Conservation (phyloP, 1,140 invertebrate species). For the Megalonaias nervosa region DNA sequence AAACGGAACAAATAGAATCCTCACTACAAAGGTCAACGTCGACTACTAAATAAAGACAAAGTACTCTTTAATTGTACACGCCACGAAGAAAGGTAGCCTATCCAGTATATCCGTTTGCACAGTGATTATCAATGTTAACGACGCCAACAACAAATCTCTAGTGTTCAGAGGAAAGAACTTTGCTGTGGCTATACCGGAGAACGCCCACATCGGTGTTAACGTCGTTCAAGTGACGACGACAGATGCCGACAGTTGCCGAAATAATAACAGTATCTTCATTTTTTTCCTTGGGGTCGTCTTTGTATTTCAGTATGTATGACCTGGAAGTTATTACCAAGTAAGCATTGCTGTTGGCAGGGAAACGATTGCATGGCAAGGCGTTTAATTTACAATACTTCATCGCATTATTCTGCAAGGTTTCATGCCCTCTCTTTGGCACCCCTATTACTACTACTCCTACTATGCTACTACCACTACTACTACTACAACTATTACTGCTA, state of each 20-base stretch:
- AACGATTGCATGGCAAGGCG: constrained; percentile 12
- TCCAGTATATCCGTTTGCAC: constrained; percentile 15
- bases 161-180: constrained; percentile 15
- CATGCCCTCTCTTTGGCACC: too few species aligned
- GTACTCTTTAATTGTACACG: constrained; percentile 33
- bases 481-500: too few species aligned
- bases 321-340: constrained; percentile 14
- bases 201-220: constrained; percentile 3
- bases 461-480: too few species aligned
- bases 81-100: constrained; percentile 10
- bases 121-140: constrained; percentile 33
- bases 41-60: constrained; percentile 30
- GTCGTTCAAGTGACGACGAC: constrained; percentile 15
- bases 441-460: too few species aligned
- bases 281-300: constrained; percentile 8
- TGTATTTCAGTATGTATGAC: constrained; percentile 16
- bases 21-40: constrained; percentile 11
- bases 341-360: constrained; percentile 37
- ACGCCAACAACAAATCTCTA: constrained; percentile 33
- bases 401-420: neutral
- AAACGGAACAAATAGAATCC: constrained; percentile 11
- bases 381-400: neutral
- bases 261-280: constrained; percentile 27
- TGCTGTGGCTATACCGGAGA: constrained; percentile 19
- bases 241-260: constrained; percentile 21